Conservation (phyloP, 2,888 invertebrate species). For the Chrysina gloriosa region DNA sequence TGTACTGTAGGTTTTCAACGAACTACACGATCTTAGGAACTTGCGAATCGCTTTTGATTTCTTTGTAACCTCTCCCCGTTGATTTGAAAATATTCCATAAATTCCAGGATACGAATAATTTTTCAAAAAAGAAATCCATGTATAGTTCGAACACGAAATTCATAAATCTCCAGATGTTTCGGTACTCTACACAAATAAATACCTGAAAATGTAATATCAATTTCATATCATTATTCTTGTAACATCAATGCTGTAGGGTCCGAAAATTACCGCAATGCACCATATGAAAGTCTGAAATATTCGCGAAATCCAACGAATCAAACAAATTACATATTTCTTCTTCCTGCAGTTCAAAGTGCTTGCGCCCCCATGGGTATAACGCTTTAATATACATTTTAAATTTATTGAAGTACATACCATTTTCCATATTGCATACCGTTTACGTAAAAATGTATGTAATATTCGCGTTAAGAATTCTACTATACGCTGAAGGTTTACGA, state of each 20-base stretch:
- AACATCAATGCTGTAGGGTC: no score
- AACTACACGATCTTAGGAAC: not conserved
- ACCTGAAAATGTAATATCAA: no score
- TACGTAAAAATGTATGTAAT: not conserved
- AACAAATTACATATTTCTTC: not conserved
- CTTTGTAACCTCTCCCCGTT: not conserved
- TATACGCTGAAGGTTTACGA: not conserved
- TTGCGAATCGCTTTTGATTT: constrained; percentile 4
- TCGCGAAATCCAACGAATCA: no score
- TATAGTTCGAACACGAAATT: no score
- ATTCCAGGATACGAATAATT: not conserved
- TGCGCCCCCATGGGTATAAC: not conserved
- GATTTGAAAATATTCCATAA: no score
- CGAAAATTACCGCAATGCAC: no score
- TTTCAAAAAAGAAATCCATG: not conserved
- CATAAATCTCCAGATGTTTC: no score
- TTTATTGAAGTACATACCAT: not conserved
- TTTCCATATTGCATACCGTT: not conserved
- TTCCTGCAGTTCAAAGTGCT: not conserved
- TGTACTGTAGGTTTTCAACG: not conserved
- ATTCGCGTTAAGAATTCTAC: not conserved
- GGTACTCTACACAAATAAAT: no score
- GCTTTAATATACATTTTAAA: not conserved
- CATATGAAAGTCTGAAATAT: no score
- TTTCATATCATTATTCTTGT: no score